Evolutionary conservation across 2,888 invertebrate species (phyloP).

Genomic region (Cheiracanthium punctorium): DNA sequence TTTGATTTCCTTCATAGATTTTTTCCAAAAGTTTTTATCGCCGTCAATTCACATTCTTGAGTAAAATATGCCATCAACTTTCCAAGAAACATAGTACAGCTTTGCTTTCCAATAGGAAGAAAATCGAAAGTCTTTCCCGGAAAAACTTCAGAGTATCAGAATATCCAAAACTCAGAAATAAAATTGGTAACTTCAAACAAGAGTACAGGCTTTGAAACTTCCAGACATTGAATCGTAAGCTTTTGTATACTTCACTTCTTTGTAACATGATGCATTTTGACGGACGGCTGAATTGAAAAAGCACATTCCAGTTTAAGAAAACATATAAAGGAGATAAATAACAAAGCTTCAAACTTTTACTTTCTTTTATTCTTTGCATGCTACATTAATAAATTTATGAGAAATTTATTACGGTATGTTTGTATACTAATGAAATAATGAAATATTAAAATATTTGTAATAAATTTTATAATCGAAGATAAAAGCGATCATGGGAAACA

Average conservation of each 20-base stretch:
- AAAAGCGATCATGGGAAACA: too few species aligned
- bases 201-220: constrained; percentile 3
- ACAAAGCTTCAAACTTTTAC: constrained; percentile 40
- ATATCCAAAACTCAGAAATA: constrained; percentile 2
- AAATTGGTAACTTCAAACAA: constrained; percentile 15
- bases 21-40: background rate
- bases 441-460: too few species aligned
- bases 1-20: too few species aligned
- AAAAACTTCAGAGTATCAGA: background rate
- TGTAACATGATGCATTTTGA: constrained; percentile 15
- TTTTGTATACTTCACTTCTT: background rate
- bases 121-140: background rate
- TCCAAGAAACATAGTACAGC: background rate
- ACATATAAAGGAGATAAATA: constrained; percentile 46
- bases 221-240: constrained; percentile 15
- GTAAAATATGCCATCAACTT: constrained; percentile 6
- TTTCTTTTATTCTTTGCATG: constrained; percentile 15
- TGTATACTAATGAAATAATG: too few species aligned
- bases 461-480: too few species aligned
- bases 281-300: constrained; percentile 30
- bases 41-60: background rate
- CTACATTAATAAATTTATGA: background rate
- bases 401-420: too few species aligned
- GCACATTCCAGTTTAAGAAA: constrained; percentile 33
- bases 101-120: background rate